Evolutionary conservation across 2,113 vertebrate genomes (phyloP).

Genomic region (Arothron firmamentum): DNA sequence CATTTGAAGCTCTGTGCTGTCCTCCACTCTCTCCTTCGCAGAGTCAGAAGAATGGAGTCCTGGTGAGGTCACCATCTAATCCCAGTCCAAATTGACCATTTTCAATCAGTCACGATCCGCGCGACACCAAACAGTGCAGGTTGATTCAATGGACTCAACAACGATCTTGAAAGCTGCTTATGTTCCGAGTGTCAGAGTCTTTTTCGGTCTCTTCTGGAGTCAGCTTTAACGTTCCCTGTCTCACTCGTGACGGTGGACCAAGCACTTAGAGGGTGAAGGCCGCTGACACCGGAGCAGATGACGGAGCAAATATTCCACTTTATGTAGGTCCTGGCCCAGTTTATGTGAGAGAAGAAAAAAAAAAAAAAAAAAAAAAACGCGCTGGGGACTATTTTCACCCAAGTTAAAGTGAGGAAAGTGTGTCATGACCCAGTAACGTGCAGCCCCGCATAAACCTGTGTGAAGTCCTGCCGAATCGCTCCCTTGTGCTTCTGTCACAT

Average conservation of each 20-base stretch:
- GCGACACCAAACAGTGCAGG: slow-evolving; percentile 47
- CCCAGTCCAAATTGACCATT: slow-evolving; percentile 49
- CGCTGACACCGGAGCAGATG: slow-evolving; percentile 56
- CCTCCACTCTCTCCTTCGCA: slow-evolving; percentile 16
- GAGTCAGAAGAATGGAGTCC: slow-evolving; percentile 13
- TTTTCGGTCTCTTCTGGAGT: slow-evolving; percentile 21
- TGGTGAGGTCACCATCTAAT: slow-evolving; percentile 23
- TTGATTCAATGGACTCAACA: slow-evolving; percentile 66
- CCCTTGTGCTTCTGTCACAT: slow-evolving; percentile 48
- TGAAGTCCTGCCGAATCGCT: slow-evolving; percentile 59
- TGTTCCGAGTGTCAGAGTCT: slow-evolving; percentile 2
- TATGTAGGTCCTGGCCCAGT: slow-evolving; percentile 73
- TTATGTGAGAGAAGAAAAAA: too few relatives aligned
- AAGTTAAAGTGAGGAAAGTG: slow-evolving; percentile 66
- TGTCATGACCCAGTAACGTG: slow-evolving; percentile 72
- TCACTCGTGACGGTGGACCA: slow-evolving; percentile 63
- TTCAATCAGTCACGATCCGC: slow-evolving; percentile 49
- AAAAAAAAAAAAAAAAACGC: slow-evolving; percentile 56
- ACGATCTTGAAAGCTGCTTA: slow-evolving; percentile 53
- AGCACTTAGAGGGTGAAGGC: slow-evolving; percentile 62
- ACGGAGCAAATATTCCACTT: slow-evolving; percentile 63
- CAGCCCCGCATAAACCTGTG: slow-evolving; percentile 49
- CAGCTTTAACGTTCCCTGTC: slow-evolving; percentile 34
- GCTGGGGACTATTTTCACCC: slow-evolving; percentile 66
- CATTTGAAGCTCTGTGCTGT: slow-evolving; percentile 4